Evolutionary conservation across 2,888 invertebrate species (phyloP).

Genomic region (Agrotis exclamationis): DNA sequence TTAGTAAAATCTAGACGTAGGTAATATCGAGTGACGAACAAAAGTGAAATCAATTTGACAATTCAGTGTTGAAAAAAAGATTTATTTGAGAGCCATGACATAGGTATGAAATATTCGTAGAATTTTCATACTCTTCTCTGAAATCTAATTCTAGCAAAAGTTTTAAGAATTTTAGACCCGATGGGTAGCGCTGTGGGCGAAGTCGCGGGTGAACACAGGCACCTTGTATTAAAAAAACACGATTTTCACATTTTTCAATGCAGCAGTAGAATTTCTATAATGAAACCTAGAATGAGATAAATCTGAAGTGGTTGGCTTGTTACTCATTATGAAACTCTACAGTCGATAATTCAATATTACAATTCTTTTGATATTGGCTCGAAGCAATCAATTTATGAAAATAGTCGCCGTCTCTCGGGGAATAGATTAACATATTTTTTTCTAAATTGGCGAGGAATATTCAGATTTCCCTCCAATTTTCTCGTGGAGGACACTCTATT

Average conservation of each 20-base stretch:
- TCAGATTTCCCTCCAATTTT: conserved; percentile 87
- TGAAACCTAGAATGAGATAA: conserved; percentile 6
- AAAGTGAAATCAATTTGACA: background rate
- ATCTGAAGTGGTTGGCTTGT: conserved; percentile 42
- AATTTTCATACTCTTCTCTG: too few species aligned
- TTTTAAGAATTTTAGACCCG: too few species aligned
- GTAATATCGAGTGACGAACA: background rate
- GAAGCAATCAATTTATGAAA: conserved; percentile 87
- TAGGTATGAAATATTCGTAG: too few species aligned
- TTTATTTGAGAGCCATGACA: too few species aligned
- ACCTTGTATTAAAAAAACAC: too few species aligned
- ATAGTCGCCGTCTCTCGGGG: conserved; percentile 80
- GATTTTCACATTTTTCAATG: background rate
- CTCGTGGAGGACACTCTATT: conserved; percentile 83
- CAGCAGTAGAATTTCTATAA: conserved; percentile 6
- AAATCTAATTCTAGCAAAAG: too few species aligned
- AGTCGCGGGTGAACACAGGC: too few species aligned
- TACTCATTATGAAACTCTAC: conserved; percentile 62
- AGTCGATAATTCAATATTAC: conserved; percentile 79
- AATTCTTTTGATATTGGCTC: conserved; percentile 84
- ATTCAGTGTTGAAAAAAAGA: background rate
- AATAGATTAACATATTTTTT: conserved; percentile 88
- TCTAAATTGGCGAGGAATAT: conserved; percentile 85
- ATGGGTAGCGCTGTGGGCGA: too few species aligned
- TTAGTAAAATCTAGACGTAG: background rate